These are phyloP conservation scores for Heloderma charlesbogerti DNA, from an alignment of 2,113 vertebrate genomes.

Conservation along the genomic window DNA sequence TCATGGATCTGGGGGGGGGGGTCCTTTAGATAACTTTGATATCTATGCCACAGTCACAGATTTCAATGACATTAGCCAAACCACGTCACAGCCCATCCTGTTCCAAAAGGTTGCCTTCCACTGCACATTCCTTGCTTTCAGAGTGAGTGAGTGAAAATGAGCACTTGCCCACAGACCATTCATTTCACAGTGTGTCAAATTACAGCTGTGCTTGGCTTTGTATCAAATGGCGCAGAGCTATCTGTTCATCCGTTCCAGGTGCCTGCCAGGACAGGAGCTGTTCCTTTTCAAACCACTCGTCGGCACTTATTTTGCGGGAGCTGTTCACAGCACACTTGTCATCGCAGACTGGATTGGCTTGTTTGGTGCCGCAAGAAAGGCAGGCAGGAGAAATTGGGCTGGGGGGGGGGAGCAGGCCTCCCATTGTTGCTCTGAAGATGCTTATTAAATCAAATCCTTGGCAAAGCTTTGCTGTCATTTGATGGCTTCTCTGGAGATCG, in stretches of 20 bases:
- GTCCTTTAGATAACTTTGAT: not conserved
- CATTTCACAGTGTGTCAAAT: not conserved
- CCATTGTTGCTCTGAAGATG: not conserved
- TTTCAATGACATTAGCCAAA: not conserved
- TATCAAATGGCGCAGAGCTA: too few species aligned
- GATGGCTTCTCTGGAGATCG: not conserved
- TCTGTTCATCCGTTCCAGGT: not conserved
- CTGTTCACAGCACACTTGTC: not conserved
- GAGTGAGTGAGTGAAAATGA: not conserved
- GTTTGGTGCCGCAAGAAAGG: not conserved
- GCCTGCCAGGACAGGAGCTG: not conserved
- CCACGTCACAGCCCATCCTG: not conserved
- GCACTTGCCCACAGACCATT: not conserved
- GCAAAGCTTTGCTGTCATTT: not conserved
- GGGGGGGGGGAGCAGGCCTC: not conserved
- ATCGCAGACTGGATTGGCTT: not conserved
- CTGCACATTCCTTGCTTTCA: accelerated
- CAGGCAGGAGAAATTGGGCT: not conserved
- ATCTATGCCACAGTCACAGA: not conserved
- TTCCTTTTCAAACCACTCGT: not conserved
- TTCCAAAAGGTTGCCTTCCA: not conserved
- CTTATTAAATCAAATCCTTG: not conserved
- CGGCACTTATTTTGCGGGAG: not conserved
- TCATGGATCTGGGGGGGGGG: not conserved
- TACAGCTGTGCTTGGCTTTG: not conserved